phyloP scores from a whole-genome alignment of 2,113 vertebrate genomes.

The Aspiorhynchus laticeps region DNA sequence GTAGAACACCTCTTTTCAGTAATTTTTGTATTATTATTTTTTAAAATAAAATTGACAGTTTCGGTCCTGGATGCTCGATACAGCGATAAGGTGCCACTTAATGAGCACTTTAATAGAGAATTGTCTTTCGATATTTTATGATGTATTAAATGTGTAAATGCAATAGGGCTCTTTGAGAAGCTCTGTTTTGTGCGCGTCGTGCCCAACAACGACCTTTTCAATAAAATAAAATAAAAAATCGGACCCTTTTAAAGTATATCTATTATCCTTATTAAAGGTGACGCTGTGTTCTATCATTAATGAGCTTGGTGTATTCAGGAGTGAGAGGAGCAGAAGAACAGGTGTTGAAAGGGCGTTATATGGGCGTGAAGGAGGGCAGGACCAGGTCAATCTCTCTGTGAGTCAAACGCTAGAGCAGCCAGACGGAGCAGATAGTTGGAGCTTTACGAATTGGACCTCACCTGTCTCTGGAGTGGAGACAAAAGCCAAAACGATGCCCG shows the following conservation, averaged over 20 bases:
- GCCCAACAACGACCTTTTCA: neutral
- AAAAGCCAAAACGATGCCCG: conserved; percentile 49
- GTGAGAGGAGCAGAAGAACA: neutral
- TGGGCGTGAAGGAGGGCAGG: conserved; percentile 25
- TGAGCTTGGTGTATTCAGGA: neutral
- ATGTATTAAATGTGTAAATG: neutral
- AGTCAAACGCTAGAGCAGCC: neutral
- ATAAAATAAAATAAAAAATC: neutral
- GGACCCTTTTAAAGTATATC: neutral
- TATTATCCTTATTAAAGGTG: neutral
- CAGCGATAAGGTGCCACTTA: neutral
- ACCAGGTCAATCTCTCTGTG: neutral
- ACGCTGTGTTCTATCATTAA: neutral
- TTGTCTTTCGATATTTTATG: neutral
- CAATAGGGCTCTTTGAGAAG: neutral
- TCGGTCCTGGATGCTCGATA: too few relatives aligned
- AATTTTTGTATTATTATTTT: too few relatives aligned
- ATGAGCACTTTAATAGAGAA: neutral
- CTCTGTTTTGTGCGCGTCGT: neutral
- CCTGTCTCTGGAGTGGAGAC: conserved; percentile 12
- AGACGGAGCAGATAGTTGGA: neutral
- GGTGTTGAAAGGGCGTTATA: neutral
- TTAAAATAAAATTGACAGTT: too few relatives aligned
- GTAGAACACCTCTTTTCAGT: too few relatives aligned
- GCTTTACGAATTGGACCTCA: conserved; percentile 10